Percentiles rank a stretch among this genome's conserved stretches.
phyloP scores from a whole-genome alignment of 2,888 invertebrate species.

The Meta bourneti region DNA sequence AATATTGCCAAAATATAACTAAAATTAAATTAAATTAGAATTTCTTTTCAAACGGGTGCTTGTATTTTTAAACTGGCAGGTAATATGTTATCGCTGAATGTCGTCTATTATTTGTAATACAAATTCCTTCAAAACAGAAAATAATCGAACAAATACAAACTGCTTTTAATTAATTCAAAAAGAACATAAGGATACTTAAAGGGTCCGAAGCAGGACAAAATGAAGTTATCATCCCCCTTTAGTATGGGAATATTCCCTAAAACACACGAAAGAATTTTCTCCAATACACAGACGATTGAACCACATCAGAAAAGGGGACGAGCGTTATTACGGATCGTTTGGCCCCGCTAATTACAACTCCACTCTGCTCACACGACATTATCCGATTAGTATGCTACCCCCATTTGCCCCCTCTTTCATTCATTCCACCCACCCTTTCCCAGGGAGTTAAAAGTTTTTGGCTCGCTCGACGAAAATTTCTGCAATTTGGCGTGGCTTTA shows the following conservation, averaged over 20 bases:
- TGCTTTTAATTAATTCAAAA: background rate
- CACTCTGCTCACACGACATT: constrained; percentile 74
- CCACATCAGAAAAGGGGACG: constrained; percentile 72
- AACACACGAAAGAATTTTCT: constrained; percentile 61
- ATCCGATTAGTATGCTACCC: constrained; percentile 73
- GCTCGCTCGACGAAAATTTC: constrained; percentile 76
- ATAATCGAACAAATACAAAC: background rate
- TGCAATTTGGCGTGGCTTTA: constrained; percentile 76
- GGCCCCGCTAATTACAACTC: constrained; percentile 75
- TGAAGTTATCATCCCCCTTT: constrained; percentile 39
- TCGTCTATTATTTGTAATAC: background rate
- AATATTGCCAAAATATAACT: background rate
- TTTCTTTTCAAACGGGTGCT: background rate
- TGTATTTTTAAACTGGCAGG: background rate
- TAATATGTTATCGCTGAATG: background rate
- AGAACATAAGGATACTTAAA: background rate
- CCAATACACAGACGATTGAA: constrained; percentile 75
- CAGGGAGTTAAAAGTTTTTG: constrained; percentile 71
- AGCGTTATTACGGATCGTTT: constrained; percentile 76
- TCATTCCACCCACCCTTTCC: background rate
- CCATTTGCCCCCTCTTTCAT: constrained; percentile 29
- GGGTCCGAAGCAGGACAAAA: constrained; percentile 17
- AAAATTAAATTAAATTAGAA: background rate
- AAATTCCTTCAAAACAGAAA: background rate
- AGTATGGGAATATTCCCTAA: constrained; percentile 60